Evolutionary conservation across 2,113 vertebrate genomes (phyloP).

Genomic region (Urocolius indicus): DNA sequence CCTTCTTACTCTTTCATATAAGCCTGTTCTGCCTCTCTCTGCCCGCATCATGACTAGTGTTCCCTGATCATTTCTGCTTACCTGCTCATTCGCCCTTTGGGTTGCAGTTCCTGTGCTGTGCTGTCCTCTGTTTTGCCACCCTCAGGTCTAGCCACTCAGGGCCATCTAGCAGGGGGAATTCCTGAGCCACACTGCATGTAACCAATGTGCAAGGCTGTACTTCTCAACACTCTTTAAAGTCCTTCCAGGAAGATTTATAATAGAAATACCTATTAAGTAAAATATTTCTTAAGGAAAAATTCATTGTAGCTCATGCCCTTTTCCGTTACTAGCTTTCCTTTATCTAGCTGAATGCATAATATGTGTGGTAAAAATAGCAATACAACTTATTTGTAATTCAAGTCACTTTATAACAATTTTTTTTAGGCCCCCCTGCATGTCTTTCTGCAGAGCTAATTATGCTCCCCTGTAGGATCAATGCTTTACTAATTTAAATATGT

Average conservation of each 20-base stretch:
- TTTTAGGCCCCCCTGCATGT: neutral
- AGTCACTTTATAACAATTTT: neutral
- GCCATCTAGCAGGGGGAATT: rapidly evolving
- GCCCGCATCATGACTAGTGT: rapidly evolving
- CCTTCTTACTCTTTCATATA: rapidly evolving
- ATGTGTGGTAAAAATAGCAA: neutral
- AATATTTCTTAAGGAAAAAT: neutral
- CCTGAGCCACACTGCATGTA: rapidly evolving
- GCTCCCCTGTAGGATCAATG: neutral
- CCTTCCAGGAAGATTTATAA: neutral
- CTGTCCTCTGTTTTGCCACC: neutral
- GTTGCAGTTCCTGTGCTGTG: neutral
- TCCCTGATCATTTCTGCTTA: rapidly evolving
- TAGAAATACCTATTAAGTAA: neutral
- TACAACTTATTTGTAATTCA: constrained; percentile 6
- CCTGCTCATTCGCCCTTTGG: no score
- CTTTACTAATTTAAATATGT: constrained; percentile 46
- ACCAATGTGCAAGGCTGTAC: neutral
- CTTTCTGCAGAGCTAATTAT: constrained; percentile 44
- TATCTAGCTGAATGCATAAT: neutral
- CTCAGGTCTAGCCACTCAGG: neutral
- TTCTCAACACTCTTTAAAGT: neutral
- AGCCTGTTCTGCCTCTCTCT: neutral
- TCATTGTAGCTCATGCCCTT: neutral
- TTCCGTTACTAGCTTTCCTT: neutral